Evolutionary conservation across 2,113 vertebrate genomes (phyloP), one percentile per base, ranked within the genome.

Genomic region (Aegotheles bennettii): DNA sequence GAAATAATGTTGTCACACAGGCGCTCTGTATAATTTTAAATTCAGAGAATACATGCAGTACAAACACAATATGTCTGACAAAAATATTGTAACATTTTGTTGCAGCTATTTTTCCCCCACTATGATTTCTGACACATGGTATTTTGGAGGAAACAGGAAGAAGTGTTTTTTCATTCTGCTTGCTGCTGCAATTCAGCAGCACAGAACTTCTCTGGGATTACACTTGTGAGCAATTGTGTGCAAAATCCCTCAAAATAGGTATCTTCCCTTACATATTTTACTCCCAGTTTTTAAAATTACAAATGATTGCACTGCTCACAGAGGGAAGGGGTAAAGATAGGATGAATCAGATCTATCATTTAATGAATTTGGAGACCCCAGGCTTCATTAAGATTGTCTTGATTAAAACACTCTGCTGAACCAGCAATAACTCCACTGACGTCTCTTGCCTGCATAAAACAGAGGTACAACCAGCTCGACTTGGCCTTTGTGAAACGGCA

Each of bases 91-190:
- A 87, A 83, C 67, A 59, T 93, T 69, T 91, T 85, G 16, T 42
- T 50, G 67, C 63, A 84, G 79, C 33, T 88, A 13, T 18, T 87
- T 88, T 90, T 18, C 45, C 78, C 26, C 16, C 45, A 3, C 24
- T 74, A 25, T 23, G 71, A 45, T 54, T 89, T 79, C 78, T 95
- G 90, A 74, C 85, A 90, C 84, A 56, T 36, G 59, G 82, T 84
- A 54, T 96, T 92, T 89, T 74, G 18, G 75, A 93, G 75, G 78
- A 94, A 93, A 93, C 47, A 61, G 68, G 70, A 92, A 87, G 61
- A 74, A 87, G 26, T 36, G 16, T 23, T 70, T 81, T 89, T 64
- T 47, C 50, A 43, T 84, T 84, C 84, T 64, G n/a, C 69, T 95
- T 42, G 36, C 60, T 75, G n/a, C 53, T 93, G 48, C 50, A 36